Conservation (phyloP, 2,797 vertebrate genomes). For the Schizopygopsis pylzovi region DNA sequence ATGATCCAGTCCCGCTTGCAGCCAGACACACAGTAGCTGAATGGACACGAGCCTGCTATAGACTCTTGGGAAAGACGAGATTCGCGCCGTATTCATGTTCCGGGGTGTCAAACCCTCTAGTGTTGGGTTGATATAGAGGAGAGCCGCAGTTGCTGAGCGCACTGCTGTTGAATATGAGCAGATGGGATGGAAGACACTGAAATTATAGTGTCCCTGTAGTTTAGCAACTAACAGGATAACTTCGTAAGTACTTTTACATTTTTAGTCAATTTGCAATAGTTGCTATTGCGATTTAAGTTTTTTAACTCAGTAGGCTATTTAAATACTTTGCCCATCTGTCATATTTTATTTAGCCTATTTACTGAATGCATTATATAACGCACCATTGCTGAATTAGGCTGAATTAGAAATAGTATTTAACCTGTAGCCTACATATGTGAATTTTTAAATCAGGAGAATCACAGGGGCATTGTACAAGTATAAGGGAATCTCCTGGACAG, state of each 20-base stretch:
- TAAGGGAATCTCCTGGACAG: not conserved
- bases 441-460: not conserved
- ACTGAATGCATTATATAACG: not conserved
- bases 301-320: not conserved
- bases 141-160: constrained; percentile 47
- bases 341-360: not conserved
- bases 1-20: constrained; percentile 47
- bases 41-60: constrained; percentile 16
- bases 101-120: constrained; percentile 68
- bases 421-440: too few relatives aligned
- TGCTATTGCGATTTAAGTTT: not conserved
- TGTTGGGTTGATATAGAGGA: constrained; percentile 72
- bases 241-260: constrained; percentile 14
- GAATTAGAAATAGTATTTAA: not conserved
- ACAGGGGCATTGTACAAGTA: not conserved
- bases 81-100: constrained; percentile 72
- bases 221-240: not conserved
- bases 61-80: constrained; percentile 73
- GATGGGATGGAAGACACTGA: constrained; percentile 13
- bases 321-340: too few relatives aligned
- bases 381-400: not conserved
- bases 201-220: not conserved
- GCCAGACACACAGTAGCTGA: constrained; percentile 46
- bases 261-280: not conserved
- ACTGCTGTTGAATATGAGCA: constrained; percentile 36